Percentiles rank a stretch among this genome's conserved stretches.
These are phyloP conservation scores for Argyresthia goedartella DNA, from an alignment of 2,888 invertebrate species.

Conservation along the genomic window DNA sequence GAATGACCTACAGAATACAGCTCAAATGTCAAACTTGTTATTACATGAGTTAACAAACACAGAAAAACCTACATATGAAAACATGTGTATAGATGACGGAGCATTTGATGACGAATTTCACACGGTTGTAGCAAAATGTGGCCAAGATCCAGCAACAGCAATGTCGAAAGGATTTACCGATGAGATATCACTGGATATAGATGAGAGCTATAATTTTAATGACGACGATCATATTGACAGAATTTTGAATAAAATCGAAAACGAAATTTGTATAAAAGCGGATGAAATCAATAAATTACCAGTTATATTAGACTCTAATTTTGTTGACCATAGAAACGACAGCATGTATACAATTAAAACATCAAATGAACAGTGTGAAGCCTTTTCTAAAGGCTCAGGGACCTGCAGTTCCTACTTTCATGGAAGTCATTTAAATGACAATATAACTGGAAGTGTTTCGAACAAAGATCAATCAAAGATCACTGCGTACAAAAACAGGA, in stretches of 20 bases:
- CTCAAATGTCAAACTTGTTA: conserved; percentile 18
- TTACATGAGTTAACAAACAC: conserved; percentile 15
- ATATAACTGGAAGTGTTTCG: no score
- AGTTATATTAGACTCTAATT: no score
- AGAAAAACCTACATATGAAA: background rate
- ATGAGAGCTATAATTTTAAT: conserved; percentile 12
- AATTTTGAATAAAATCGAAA: conserved; percentile 45
- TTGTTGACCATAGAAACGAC: no score
- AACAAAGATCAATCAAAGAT: background rate
- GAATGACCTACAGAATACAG: conserved; percentile 11
- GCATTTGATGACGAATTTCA: conserved; percentile 5
- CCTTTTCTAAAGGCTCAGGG: no score
- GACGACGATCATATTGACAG: conserved; percentile 32
- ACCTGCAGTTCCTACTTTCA: no score
- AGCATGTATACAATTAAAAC: no score
- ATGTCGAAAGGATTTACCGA: background rate
- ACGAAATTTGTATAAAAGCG: conserved; percentile 26
- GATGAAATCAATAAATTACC: no score
- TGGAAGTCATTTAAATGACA: no score
- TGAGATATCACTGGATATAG: background rate
- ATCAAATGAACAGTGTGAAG: no score
- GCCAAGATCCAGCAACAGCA: no score
- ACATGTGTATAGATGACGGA: background rate
- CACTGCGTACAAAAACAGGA: background rate
- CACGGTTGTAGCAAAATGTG: background rate